Evolutionary conservation across 2,113 vertebrate genomes (phyloP), one percentile per base, ranked within the genome.

Genomic region (Barnardius zonarius): DNA sequence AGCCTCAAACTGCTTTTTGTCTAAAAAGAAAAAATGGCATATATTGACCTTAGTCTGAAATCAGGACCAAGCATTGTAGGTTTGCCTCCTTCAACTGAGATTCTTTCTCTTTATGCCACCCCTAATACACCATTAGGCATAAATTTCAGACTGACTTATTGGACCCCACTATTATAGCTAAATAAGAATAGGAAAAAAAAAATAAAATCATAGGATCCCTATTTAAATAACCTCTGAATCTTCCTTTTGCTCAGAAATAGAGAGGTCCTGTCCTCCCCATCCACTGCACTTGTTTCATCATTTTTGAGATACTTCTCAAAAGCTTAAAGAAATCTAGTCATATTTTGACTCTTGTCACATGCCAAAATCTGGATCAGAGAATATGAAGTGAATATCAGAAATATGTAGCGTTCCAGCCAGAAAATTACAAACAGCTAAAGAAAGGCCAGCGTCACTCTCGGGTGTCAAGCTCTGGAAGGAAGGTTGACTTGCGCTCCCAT

Each of bases 251-350:
- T 88, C 51, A 85, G 22, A 77, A 78, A 54, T 35, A 67, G 4
- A 0, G 1, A 67, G 28, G 6, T 41, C 23, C 18, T 52, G 18
- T 15, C 6, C 7, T 62, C 3, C 2, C 6, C 16, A 81, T 67
- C 5, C n/a, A 7, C 14, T 35, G 2, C 1, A 1, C 3, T 66
- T 70, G 17, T 70, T 87, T 85, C 51, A 84, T 7, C 1, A 7
- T 66, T 85, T 33, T 16, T 63, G 23, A 52, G 35, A 46, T 39
- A 31, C 3, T n/a, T 49, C 17, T 55, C 24, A 69, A 63, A 83
- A 57, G 22, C 62, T 59, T 48, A 61, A 77, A 57, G 41, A 44
- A 66, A 19, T 74, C 37, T 75, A 27, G 6, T 52, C 15, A 7
- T 39, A 10, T 82, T 82, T 39, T 86, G 23, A 35, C 20, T 70